Evolutionary conservation across 2,888 invertebrate species (phyloP).

Genomic region (Bibio marci): DNA sequence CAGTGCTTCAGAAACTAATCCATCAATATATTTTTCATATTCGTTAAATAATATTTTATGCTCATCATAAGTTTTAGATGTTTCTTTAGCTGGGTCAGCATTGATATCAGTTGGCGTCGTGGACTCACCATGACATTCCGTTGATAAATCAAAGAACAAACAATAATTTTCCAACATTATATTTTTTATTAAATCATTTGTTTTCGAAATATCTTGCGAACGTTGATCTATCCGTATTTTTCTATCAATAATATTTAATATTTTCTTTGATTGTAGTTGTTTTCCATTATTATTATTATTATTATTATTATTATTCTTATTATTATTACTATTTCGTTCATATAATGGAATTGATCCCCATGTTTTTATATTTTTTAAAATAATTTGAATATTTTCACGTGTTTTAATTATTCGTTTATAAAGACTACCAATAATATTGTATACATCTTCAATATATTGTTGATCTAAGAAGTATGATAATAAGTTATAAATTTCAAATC

Average conservation of each 20-base stretch:
- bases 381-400: conserved; percentile 44
- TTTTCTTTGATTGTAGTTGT: conserved; percentile 18
- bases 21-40: conserved; percentile 30
- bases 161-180: conserved; percentile 22
- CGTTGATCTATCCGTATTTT: conserved; percentile 17
- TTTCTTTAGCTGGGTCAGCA: conserved; percentile 11
- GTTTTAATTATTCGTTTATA: conserved; percentile 45
- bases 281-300: too few species aligned
- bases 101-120: too few species aligned
- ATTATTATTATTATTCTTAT: too few species aligned
- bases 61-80: conserved; percentile 26
- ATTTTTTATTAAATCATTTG: conserved; percentile 19
- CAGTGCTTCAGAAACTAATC: conserved; percentile 19
- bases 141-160: conserved; percentile 16
- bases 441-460: conserved; percentile 50
- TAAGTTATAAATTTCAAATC: too few species aligned
- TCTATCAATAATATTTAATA: conserved; percentile 22
- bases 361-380: conserved; percentile 37
- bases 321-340: too few species aligned
- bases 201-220: conserved; percentile 14
- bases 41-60: conserved; percentile 33
- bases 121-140: conserved; percentile 15
- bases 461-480: conserved; percentile 38
- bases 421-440: conserved; percentile 45
- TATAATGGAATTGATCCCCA: conserved; percentile 66